A percentile compares a stretch with the other conserved stretches of the same genome.
These are phyloP conservation scores for Galerucella pusilla DNA, from an alignment of 2,888 invertebrate genomes.

Conservation along the genomic window DNA sequence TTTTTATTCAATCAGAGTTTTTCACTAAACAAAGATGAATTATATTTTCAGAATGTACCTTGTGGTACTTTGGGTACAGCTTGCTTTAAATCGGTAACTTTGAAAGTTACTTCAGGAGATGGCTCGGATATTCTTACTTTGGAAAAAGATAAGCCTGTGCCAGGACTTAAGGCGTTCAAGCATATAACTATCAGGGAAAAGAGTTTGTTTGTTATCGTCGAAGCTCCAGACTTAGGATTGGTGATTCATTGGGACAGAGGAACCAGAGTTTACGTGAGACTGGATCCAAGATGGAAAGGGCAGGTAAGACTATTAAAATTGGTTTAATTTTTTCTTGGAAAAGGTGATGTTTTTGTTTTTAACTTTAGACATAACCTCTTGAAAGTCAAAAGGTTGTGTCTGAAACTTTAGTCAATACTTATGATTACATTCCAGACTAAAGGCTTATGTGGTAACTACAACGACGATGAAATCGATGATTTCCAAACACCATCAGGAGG, in stretches of 20 bases:
- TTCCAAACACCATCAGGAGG: constrained; percentile 87
- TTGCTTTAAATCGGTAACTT: constrained; percentile 85
- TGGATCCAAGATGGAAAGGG: constrained; percentile 82
- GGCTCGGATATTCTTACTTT: constrained; percentile 74
- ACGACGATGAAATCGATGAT: constrained; percentile 85
- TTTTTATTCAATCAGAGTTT: too few relatives aligned
- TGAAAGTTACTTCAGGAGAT: constrained; percentile 69
- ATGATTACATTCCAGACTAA: constrained; percentile 60
- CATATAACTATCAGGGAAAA: constrained; percentile 75
- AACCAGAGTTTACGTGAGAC: constrained; percentile 83
- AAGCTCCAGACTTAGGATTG: constrained; percentile 80
- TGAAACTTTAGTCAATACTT: too few relatives aligned
- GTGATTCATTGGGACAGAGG: constrained; percentile 89
- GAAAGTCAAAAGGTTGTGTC: too few relatives aligned
- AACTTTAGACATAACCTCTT: neutral
- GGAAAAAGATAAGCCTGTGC: constrained; percentile 70
- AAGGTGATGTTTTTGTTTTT: neutral
- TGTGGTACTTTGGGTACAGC: constrained; percentile 89
- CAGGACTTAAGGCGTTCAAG: constrained; percentile 66
- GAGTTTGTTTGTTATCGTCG: constrained; percentile 82
- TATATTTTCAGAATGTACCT: constrained; percentile 75
- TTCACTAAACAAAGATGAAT: neutral
- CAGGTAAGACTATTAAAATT: constrained; percentile 66
- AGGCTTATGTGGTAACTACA: constrained; percentile 93
- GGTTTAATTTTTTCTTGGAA: neutral